Evolutionary conservation across 2,888 invertebrate species (phyloP), one percentile per base, ranked within the genome.

Genomic region (Scrobipalpa atriplicella): DNA sequence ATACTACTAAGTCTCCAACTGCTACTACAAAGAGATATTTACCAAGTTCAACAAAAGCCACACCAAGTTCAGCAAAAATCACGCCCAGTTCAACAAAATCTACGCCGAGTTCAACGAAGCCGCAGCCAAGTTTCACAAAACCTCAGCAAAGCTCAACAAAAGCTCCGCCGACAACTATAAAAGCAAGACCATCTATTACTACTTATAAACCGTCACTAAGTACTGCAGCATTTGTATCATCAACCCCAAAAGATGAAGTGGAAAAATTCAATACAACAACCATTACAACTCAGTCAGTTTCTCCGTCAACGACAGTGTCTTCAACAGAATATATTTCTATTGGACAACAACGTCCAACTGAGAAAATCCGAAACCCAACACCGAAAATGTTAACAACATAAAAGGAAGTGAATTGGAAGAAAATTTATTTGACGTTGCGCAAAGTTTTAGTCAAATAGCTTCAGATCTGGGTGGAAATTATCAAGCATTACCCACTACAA

Each of bases 391-490:
- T 67, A 68, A 69, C 16, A 69, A 73, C 8, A 69, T 71, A 6
- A 81, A 80, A 64, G 78, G 80, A 41, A 72, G 74, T 60, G 83
- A 84, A 68, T 72, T 85, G 56, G 71, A 77, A 16, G 69, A 84
- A 61, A 87, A 85, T 11, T 69, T 90, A 41, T 91, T 93, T 75
- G 92, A 93, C 74, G 86, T 93, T 39, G 90, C 90, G 64, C 88
- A 90, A 74, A 92, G 92, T 73, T 87, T 93, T 60, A 93, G 92
- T 72, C 92, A 93, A 83, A 93, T 93, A 72, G 91, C 93, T 65
- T 91, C 91, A 2, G 92, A 93, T 75, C 80, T 93, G 29, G 91
- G 89, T 39, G 81, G 81, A 54, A 85, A 78, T 66, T 90, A 85
- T 70, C 82, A 79, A 71, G 86, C 90, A 58, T 72, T 87, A 38